Conservation (phyloP, 2,797 vertebrate species). For the Hirundo rustica region DNA sequence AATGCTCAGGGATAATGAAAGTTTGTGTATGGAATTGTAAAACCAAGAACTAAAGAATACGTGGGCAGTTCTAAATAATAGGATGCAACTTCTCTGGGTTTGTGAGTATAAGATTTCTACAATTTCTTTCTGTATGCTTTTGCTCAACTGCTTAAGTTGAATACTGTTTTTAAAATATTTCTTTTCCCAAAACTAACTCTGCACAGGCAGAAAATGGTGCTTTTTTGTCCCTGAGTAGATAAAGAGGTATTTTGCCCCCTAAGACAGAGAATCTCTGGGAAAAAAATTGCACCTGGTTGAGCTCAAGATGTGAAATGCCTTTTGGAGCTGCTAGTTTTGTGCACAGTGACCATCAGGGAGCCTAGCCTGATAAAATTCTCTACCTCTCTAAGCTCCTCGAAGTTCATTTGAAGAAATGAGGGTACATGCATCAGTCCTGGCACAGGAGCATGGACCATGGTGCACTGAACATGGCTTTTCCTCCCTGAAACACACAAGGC, state of each 20-base stretch:
- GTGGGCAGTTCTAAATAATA: not conserved
- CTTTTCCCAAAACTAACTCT: not conserved
- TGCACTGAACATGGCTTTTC: not conserved
- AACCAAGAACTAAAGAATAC: not conserved
- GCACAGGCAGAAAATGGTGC: not conserved
- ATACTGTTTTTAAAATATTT: not conserved
- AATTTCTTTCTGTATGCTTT: not conserved
- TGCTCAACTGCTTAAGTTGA: not conserved
- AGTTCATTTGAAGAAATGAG: not conserved
- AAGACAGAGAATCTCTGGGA: not conserved
- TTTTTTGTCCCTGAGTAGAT: not conserved
- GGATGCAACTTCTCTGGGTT: not conserved
- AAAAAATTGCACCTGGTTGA: not conserved
- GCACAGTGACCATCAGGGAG: not conserved
- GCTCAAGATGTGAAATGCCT: not conserved
- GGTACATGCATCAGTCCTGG: not conserved
- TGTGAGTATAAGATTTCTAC: not conserved
- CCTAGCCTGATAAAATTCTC: not conserved
- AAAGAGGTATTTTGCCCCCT: not conserved
- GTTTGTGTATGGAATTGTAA: not conserved
- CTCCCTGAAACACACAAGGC: not conserved
- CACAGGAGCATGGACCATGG: fast-evolving
- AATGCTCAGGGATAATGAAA: not conserved
- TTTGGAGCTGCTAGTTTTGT: not conserved
- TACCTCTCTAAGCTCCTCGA: not conserved